Evolutionary conservation across 2,113 vertebrate genomes (phyloP).

Genomic region (Archilochus colubris): DNA sequence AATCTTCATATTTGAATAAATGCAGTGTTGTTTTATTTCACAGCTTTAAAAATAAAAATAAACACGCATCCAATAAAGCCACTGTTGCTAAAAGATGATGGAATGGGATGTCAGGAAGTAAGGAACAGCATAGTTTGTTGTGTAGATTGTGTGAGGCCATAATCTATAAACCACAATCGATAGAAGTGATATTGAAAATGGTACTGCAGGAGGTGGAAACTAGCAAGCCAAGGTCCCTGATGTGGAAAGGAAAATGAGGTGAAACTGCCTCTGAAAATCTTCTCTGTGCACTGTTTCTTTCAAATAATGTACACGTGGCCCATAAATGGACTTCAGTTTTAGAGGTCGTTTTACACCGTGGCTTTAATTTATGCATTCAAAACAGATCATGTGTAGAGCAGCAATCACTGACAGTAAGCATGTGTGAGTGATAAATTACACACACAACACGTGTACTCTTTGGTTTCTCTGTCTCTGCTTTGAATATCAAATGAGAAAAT

Average conservation of each 20-base stretch:
- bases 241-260: constrained; percentile 13
- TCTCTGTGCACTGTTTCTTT: background rate
- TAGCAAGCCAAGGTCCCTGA: background rate
- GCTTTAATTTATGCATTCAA: constrained; percentile 53
- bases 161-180: constrained; percentile 52
- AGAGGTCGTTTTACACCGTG: background rate
- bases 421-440: constrained; percentile 20
- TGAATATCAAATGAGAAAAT: background rate
- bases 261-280: constrained; percentile 31
- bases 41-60: constrained; percentile 53
- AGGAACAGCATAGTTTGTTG: constrained; percentile 48
- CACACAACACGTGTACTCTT: background rate
- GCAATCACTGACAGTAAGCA: background rate
- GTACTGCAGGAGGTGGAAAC: constrained; percentile 4
- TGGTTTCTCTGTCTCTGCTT: background rate
- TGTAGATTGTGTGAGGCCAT: constrained; percentile 23
- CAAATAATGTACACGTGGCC: constrained; percentile 10
- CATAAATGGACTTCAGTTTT: constrained; percentile 8
- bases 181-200: constrained; percentile 45
- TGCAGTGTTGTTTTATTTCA: constrained; percentile 46
- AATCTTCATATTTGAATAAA: constrained; percentile 64
- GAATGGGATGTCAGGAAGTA: constrained; percentile 59
- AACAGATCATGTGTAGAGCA: constrained; percentile 16
- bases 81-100: constrained; percentile 60
- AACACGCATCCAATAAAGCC: constrained; percentile 55